Evolutionary conservation across 2,797 vertebrate genomes (phyloP).

Genomic region (Rhincodon typus): DNA sequence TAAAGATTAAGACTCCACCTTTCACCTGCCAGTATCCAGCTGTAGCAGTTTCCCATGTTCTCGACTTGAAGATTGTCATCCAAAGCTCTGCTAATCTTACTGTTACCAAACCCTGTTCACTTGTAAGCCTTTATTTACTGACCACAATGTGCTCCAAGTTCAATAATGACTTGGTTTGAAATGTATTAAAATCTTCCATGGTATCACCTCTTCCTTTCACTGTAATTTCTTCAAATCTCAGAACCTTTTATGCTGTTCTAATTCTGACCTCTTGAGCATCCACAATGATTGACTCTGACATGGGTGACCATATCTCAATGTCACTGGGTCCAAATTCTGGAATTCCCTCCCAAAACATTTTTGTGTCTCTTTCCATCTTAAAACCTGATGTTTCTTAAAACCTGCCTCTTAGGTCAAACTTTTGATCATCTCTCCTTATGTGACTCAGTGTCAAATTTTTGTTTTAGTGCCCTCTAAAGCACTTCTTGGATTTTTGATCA

Average conservation of each 20-base stretch:
- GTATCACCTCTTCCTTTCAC: not conserved
- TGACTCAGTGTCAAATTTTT: not conserved
- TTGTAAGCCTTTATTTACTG: not conserved
- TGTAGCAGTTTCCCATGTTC: no score
- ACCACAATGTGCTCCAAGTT: not conserved
- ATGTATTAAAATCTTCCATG: not conserved
- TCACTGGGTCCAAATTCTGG: not conserved
- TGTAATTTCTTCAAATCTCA: not conserved
- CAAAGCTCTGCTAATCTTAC: not conserved
- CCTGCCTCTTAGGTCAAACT: not conserved
- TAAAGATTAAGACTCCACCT: no score
- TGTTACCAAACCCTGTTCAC: not conserved
- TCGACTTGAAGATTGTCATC: not conserved
- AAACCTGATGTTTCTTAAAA: not conserved
- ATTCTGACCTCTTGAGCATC: not conserved
- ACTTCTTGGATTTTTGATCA: not conserved
- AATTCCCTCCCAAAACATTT: not conserved
- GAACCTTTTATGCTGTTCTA: not conserved
- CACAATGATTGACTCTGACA: not conserved
- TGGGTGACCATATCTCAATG: not conserved
- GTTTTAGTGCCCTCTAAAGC: not conserved
- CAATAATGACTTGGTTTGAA: not conserved
- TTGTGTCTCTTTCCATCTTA: not conserved
- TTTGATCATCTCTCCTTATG: not conserved
- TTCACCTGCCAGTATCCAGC: no score